phyloP scores from a whole-genome alignment of 2,113 vertebrate genomes.

The Pangasianodon hypophthalmus region DNA sequence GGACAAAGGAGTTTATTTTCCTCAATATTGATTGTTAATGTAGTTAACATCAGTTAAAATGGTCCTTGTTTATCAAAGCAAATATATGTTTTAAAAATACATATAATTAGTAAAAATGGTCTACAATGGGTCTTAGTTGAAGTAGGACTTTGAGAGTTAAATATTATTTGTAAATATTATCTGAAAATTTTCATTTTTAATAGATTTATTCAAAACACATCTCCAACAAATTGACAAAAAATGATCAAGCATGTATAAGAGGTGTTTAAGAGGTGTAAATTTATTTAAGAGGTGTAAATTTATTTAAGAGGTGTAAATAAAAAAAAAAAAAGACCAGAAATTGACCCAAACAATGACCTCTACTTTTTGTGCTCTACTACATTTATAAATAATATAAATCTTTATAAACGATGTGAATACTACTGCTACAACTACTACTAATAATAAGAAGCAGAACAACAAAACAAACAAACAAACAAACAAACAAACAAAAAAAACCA shows the following conservation, averaged over 20 bases:
- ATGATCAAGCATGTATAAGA: too few relatives aligned
- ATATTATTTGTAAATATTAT: background rate
- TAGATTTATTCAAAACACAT: background rate
- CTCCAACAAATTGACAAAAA: background rate
- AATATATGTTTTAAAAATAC: background rate
- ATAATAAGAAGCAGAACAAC: background rate
- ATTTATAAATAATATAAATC: too few relatives aligned
- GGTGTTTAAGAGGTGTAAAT: too few relatives aligned
- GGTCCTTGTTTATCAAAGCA: background rate
- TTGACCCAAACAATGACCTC: background rate
- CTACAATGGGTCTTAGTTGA: background rate
- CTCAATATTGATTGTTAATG: background rate
- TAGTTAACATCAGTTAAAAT: background rate
- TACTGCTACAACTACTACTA: background rate
- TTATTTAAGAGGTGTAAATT: too few relatives aligned
- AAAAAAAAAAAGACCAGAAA: background rate
- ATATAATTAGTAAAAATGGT: background rate
- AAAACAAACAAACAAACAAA: background rate
- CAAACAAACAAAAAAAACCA: background rate
- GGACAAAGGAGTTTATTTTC: background rate
- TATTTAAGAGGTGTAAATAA: background rate
- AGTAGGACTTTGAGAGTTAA: background rate
- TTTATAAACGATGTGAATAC: background rate
- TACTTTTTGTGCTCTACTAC: background rate
- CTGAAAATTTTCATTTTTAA: too few relatives aligned